Evolutionary conservation across 1,140 invertebrate genomes (phyloP).

Genomic region (Sitodiplosis mosellana): DNA sequence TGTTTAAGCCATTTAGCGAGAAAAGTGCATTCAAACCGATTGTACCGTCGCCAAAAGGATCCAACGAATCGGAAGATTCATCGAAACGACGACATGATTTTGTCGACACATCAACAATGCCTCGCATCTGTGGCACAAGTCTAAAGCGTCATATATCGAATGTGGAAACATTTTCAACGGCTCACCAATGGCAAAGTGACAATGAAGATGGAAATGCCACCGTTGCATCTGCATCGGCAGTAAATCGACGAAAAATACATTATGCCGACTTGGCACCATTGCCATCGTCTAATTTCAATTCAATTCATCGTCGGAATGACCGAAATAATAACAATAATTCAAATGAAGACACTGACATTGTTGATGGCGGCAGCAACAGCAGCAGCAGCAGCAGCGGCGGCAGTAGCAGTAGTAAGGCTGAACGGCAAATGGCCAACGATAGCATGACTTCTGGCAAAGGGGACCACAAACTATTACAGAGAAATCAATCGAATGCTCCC

Average conservation of each 20-base stretch:
- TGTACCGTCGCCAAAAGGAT: slow-evolving; percentile 7
- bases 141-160: slow-evolving; percentile 3
- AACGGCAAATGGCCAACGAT: background rate
- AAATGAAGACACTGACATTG: no score
- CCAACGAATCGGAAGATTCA: background rate
- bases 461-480: background rate
- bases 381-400: background rate
- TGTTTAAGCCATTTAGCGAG: slow-evolving; percentile 14
- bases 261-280: slow-evolving; percentile 26
- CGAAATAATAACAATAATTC: background rate
- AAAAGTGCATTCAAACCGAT: slow-evolving; percentile 22
- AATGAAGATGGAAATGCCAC: background rate
- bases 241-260: slow-evolving; percentile 14
- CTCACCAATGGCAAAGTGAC: background rate
- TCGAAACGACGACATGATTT: background rate
- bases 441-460: background rate
- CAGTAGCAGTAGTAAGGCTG: background rate
- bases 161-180: slow-evolving; percentile 2
- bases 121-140: slow-evolving; percentile 4
- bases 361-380: no score
- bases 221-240: background rate
- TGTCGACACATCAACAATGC: slow-evolving; percentile 1
- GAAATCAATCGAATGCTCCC: background rate
- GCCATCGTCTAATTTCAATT: background rate
- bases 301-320: background rate